Evolutionary conservation across 2,797 vertebrate species (phyloP), one percentile per base, ranked within the genome.

Genomic region (Petrocephalus schoutedeni): DNA sequence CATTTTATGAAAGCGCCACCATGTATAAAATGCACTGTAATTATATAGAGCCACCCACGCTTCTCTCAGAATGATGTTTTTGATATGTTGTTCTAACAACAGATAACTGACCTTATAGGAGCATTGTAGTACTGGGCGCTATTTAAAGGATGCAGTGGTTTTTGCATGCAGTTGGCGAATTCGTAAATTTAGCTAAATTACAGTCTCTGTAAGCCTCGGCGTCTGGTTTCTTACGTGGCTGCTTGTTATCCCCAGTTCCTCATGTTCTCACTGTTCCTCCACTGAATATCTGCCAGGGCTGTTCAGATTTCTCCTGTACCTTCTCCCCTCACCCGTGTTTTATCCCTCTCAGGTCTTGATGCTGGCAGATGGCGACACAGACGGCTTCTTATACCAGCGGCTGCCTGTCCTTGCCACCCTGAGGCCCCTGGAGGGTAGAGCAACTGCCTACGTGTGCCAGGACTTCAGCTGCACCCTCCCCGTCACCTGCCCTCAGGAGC

Each of bases 381-480:
- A 95, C 0, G 93, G 94, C 41, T 97, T 97, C 92, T 94, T 97
- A 51, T 94, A 95, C 92, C 92, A 92, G 89, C 97, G 95, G 67
- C 93, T 97, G 90, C 97, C 97, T 7, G 93, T 94, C 88, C 96
- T 98, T 1, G 93, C 93, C 0, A 95, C 96, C 77, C 92, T 98
- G 93, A 89, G 93, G 84, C 91, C 93, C 61, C 94, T 94, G 89
- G 95, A 95, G 0, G 95, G 94, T 0, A 95, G 93, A 28, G 96
- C 95, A 54, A 97, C 97, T 0, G 97, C 96, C n/a, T 97, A 97
- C 0, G 84, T 98, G 88, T 99, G 96, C 93, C 96, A 97, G 94
- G 96, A 97, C 93, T 97, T 97, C 19, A 85, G 95, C 83, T 99
- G 97, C 88, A 96, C 97, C 0, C 93, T 98, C 90, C 97, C 98